phyloP scores from a whole-genome alignment of 2,888 invertebrate species.

The Parnassius mnemosyne region DNA sequence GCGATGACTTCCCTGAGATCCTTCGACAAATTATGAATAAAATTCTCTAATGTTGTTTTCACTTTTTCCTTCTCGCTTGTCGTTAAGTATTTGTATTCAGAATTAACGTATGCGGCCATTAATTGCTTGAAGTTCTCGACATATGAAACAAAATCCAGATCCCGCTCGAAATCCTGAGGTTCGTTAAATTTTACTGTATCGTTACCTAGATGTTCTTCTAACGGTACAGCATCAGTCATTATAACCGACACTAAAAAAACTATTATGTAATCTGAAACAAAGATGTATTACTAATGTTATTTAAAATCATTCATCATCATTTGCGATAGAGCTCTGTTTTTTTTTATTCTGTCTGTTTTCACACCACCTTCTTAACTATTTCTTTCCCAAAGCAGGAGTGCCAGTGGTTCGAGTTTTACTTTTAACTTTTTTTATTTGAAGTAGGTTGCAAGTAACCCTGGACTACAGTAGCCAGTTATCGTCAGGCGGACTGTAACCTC shows the following conservation, averaged over 20 bases:
- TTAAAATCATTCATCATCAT: no score
- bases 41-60: constrained; percentile 37
- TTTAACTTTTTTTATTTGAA: no score
- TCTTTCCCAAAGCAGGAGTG: no score
- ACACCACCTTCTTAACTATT: no score
- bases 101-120: constrained; percentile 36
- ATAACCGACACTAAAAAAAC: neutral
- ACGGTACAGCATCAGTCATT: neutral
- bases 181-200: neutral
- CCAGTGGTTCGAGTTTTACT: no score
- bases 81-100: constrained; percentile 34
- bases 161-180: neutral
- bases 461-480: no score
- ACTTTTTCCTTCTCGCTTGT: constrained; percentile 33
- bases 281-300: neutral
- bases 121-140: constrained; percentile 37
- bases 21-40: constrained; percentile 39
- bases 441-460: no score
- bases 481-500: no score
- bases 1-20: constrained; percentile 38
- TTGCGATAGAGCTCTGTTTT: no score
- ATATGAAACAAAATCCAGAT: constrained; percentile 29
- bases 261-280: constrained; percentile 3
- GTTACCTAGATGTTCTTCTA: neutral
- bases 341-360: no score